Conservation (phyloP, 2,797 vertebrate species). For the Halcyon chelicuti region DNA sequence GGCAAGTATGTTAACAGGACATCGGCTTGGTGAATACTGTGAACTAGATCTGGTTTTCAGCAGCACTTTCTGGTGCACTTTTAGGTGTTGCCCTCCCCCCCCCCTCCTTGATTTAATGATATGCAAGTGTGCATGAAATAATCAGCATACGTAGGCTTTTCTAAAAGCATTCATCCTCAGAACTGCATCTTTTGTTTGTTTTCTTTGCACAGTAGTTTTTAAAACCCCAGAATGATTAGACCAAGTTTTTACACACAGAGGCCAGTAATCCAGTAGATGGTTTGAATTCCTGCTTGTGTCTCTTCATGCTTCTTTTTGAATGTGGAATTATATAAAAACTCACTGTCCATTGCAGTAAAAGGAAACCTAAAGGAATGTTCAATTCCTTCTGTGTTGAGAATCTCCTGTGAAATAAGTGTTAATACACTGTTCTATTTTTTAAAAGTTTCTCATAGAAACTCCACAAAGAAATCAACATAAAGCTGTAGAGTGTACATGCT, state of each 20-base stretch:
- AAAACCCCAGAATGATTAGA: background rate
- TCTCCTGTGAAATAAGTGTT: background rate
- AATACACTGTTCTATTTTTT: background rate
- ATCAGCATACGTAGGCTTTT: background rate
- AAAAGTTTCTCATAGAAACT: background rate
- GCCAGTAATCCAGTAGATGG: background rate
- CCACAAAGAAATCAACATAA: background rate
- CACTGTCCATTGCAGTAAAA: background rate
- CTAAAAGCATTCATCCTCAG: background rate
- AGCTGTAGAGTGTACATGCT: background rate
- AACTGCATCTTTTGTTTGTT: background rate
- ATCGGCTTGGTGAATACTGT: background rate
- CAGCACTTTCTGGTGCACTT: background rate
- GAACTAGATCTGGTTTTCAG: background rate
- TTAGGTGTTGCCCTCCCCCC: rapidly evolving
- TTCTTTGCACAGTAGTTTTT: background rate
- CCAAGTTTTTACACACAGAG: background rate
- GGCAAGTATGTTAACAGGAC: background rate
- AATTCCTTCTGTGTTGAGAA: background rate
- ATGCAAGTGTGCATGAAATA: background rate
- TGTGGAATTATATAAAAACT: background rate
- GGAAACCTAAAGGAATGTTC: background rate
- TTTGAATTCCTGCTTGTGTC: background rate
- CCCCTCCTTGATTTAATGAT: background rate
- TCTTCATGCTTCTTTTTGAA: background rate